Conservation (phyloP, 2,888 invertebrate species). For the Actias luna region DNA sequence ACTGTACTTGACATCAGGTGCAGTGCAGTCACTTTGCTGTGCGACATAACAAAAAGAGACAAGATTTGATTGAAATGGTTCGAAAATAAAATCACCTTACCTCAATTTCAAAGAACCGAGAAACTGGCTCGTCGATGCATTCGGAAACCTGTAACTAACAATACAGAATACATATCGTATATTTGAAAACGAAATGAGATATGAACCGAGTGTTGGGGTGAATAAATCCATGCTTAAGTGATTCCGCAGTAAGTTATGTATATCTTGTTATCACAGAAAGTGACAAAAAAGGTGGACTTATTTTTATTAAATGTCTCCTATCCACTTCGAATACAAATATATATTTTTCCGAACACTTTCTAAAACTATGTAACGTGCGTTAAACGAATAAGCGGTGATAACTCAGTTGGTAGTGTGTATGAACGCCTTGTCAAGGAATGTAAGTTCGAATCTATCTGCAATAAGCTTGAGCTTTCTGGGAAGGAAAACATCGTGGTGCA, state of each 20-base stretch:
- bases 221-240: slow-evolving; percentile 6
- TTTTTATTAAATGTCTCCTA: background rate
- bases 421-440: too few species aligned
- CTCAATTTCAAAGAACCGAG: background rate
- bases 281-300: background rate
- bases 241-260: background rate
- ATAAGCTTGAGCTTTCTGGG: too few species aligned
- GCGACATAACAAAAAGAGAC: too few species aligned
- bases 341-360: too few species aligned
- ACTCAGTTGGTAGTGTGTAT: too few species aligned
- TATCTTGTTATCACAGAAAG: background rate
- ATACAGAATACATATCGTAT: background rate
- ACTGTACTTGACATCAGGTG: too few species aligned
- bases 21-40: too few species aligned
- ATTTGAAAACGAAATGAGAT: slow-evolving; percentile 5
- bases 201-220: background rate
- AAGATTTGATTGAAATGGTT: background rate
- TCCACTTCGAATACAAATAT: too few species aligned
- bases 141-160: slow-evolving; percentile 5
- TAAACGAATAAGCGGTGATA: too few species aligned
- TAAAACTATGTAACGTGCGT: too few species aligned
- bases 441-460: too few species aligned
- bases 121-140: background rate
- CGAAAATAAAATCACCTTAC: background rate
- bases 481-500: too few species aligned